These are phyloP conservation scores for Eudemis profundana DNA, from an alignment of 2,888 invertebrate species.

Conservation along the genomic window DNA sequence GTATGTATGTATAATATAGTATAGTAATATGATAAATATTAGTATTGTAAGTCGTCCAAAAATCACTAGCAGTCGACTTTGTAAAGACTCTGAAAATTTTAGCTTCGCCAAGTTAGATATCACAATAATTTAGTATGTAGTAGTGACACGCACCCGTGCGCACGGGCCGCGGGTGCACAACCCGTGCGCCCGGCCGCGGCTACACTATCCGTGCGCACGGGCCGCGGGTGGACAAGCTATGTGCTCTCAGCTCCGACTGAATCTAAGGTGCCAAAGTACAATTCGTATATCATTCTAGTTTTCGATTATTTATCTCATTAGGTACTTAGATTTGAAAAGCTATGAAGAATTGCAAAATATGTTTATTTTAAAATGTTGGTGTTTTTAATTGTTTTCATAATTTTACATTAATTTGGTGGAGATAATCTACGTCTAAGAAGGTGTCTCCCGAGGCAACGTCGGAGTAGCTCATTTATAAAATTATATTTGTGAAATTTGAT, in stretches of 20 bases:
- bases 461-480: not conserved
- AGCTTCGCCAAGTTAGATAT: slow-evolving; percentile 70
- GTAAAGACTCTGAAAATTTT: slow-evolving; percentile 78
- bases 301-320: slow-evolving; percentile 14
- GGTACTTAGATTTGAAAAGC: slow-evolving; percentile 22
- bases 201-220: not conserved
- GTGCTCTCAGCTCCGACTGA: slow-evolving; percentile 37
- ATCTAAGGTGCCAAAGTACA: slow-evolving; percentile 35
- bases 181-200: not conserved
- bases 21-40: slow-evolving; percentile 46
- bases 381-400: not conserved
- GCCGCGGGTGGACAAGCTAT: not conserved
- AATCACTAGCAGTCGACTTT: slow-evolving; percentile 71
- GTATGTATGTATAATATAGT: slow-evolving; percentile 61
- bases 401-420: slow-evolving; percentile 5
- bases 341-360: slow-evolving; percentile 18
- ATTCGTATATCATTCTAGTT: slow-evolving; percentile 19
- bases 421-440: not conserved
- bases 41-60: slow-evolving; percentile 61
- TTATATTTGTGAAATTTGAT: not conserved
- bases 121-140: slow-evolving; percentile 74
- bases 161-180: not conserved
- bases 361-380: slow-evolving; percentile 17
- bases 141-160: slow-evolving; percentile 46
- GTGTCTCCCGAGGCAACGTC: not conserved